Conservation (phyloP, 2,888 invertebrate species). For the Cosmopolites sordidus region DNA sequence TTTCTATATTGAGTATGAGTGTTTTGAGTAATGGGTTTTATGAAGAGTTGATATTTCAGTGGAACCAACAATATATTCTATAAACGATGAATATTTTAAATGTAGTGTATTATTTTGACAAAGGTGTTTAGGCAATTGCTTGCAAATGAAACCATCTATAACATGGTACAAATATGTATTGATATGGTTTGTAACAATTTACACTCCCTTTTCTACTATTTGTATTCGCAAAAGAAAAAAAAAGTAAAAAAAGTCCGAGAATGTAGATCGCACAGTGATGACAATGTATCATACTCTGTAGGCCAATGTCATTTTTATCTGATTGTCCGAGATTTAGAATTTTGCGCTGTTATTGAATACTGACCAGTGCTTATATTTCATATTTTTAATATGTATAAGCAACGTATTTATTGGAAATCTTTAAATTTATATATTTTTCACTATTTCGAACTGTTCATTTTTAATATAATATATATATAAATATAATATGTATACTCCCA, state of each 20-base stretch:
- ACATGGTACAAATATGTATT: conserved; percentile 50
- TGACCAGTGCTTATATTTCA: conserved; percentile 42
- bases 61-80: too few species aligned
- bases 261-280: conserved; percentile 22
- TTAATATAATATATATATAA: background rate
- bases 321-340: conserved; percentile 43
- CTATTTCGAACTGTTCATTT: conserved; percentile 45
- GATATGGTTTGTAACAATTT: conserved; percentile 51
- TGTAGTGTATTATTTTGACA: conserved; percentile 16
- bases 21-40: too few species aligned
- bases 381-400: conserved; percentile 46
- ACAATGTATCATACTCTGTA: conserved; percentile 42
- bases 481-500: too few species aligned
- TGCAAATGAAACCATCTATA: conserved; percentile 43
- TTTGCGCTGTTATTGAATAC: conserved; percentile 41
- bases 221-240: conserved; percentile 43
- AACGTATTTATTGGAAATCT: conserved; percentile 46
- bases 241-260: conserved; percentile 29
- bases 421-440: conserved; percentile 49
- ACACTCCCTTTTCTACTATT: conserved; percentile 51
- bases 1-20: too few species aligned
- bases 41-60: too few species aligned
- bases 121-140: conserved; percentile 19
- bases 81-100: too few species aligned
- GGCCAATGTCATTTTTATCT: conserved; percentile 46